phyloP scores from a whole-genome alignment of 2,113 vertebrate genomes.

The Menura novaehollandiae region DNA sequence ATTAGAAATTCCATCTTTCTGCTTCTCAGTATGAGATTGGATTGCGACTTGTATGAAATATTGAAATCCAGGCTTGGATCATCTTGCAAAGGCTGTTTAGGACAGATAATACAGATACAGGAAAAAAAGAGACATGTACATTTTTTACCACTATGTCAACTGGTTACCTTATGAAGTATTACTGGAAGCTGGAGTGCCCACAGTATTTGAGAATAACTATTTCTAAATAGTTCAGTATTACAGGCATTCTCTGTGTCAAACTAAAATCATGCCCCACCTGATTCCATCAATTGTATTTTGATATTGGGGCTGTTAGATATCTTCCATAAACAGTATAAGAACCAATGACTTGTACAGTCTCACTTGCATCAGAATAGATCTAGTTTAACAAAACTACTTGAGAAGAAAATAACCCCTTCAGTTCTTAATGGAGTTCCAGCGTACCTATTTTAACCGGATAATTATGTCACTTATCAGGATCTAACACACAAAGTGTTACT shows the following conservation, averaged over 20 bases:
- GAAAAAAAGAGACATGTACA: background rate
- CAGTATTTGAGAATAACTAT: background rate
- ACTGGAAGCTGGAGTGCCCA: background rate
- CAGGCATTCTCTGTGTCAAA: background rate
- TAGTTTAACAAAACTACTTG: background rate
- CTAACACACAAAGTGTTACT: background rate
- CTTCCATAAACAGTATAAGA: background rate
- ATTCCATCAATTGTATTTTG: background rate
- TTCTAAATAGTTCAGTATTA: background rate
- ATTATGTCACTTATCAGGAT: background rate
- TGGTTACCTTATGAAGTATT: background rate
- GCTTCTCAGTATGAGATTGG: background rate
- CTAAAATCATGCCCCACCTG: background rate
- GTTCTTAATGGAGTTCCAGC: background rate
- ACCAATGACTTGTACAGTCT: background rate
- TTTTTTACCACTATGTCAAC: background rate
- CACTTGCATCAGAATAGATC: background rate
- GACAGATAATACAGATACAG: background rate
- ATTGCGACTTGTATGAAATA: background rate
- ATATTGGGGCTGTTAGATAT: background rate
- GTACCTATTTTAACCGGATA: background rate
- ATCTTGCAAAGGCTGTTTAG: background rate
- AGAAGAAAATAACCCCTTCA: background rate
- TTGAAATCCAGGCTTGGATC: background rate
- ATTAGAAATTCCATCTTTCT: background rate